Conservation (phyloP, 2,888 invertebrate genomes). For the Thyatira batis region DNA sequence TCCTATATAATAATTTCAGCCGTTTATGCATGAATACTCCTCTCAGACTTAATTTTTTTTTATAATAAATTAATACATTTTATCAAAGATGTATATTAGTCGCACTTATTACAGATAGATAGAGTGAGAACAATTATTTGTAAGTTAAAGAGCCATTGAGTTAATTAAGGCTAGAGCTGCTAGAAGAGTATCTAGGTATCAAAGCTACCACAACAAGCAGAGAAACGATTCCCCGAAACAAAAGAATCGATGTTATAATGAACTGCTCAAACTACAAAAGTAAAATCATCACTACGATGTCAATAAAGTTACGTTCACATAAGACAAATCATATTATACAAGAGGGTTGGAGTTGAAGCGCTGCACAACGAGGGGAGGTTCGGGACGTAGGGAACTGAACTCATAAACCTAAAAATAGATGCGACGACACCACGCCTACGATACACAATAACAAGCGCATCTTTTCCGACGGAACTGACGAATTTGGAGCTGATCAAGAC, state of each 20-base stretch:
- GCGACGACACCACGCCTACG: slow-evolving; percentile 56
- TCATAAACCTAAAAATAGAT: slow-evolving; percentile 78
- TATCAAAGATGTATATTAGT: too few species aligned
- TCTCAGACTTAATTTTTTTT: too few species aligned
- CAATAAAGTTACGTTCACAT: slow-evolving; percentile 25
- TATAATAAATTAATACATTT: too few species aligned
- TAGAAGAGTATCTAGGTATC: too few species aligned
- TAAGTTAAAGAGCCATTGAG: too few species aligned
- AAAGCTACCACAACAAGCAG: too few species aligned
- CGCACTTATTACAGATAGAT: too few species aligned
- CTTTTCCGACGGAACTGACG: slow-evolving; percentile 22
- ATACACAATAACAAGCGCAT: slow-evolving; percentile 29
- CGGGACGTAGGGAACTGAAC: slow-evolving; percentile 64
- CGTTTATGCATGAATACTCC: too few species aligned
- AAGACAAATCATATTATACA: slow-evolving; percentile 34
- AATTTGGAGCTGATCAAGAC: slow-evolving; percentile 24
- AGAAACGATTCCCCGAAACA: not conserved
- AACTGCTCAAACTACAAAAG: slow-evolving; percentile 12
- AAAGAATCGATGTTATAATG: not conserved
- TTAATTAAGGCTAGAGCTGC: too few species aligned
- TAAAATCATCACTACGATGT: slow-evolving; percentile 9
- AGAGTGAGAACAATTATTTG: too few species aligned
- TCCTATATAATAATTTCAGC: too few species aligned
- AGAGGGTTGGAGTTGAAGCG: slow-evolving; percentile 34
- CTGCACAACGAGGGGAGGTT: slow-evolving; percentile 29